Conservation (phyloP, 1,140 invertebrate genomes). For the Branchinecta lindahli region DNA sequence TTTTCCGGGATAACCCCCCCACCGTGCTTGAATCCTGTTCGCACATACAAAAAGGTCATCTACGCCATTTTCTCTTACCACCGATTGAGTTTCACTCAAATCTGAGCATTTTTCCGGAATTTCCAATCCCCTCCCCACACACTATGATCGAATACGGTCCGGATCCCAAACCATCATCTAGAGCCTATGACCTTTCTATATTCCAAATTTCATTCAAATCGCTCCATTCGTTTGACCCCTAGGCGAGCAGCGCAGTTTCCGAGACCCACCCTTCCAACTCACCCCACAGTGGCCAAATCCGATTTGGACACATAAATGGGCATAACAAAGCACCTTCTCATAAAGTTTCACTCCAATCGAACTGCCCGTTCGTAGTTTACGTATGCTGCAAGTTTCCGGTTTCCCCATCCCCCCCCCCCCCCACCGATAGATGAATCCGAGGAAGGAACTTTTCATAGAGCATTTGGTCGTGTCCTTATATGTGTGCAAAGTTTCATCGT, state of each 20-base stretch:
- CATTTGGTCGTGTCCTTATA: too few relatives aligned
- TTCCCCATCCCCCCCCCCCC: neutral
- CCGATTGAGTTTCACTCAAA: too few relatives aligned
- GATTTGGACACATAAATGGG: neutral
- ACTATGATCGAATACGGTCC: neutral
- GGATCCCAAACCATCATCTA: neutral
- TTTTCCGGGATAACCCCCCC: too few relatives aligned
- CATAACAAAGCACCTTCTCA: slow-evolving; percentile 2
- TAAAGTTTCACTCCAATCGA: neutral
- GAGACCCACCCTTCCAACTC: neutral
- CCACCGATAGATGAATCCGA: slow-evolving; percentile 3
- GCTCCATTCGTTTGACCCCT: neutral
- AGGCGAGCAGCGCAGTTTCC: neutral
- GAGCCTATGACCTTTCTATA: neutral
- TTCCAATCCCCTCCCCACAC: too few relatives aligned
- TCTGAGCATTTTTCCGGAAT: too few relatives aligned
- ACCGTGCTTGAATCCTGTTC: too few relatives aligned
- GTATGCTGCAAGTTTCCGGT: neutral
- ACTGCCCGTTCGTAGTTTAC: too few relatives aligned
- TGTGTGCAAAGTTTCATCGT: too few relatives aligned
- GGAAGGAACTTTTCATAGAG: too few relatives aligned
- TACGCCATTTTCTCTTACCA: too few relatives aligned
- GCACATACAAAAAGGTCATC: too few relatives aligned
- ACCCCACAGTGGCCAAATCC: neutral
- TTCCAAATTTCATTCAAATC: slow-evolving; percentile 2